Base-by-base conservation (phyloP, 2,113 vertebrate species). In the Myanophis thanlyinensis region DNA sequence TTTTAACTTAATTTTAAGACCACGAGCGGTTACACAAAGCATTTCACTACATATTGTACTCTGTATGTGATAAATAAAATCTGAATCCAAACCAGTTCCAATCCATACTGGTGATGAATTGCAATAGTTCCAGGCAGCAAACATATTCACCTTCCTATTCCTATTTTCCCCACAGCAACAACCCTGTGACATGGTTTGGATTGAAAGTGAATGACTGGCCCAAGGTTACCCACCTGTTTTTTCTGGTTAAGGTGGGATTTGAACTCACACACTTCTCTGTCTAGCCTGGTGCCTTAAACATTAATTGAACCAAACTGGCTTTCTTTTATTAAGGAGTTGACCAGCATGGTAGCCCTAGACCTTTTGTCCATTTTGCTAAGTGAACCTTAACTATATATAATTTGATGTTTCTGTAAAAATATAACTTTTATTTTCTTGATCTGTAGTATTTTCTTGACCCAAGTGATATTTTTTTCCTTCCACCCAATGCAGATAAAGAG, bases 301-400 rank as follows among this genome's bases (percentile, higher is more conserved):
- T 12, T 51, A n/a, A n/a, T n/a, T n/a, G 30, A 11, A 62, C 27
- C 27, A 62, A 35, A n/a, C 1, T 67, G 30, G 30, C 11, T 67
- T 7, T 44, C 18, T 40, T 80, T 44, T 80, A 22, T 9, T 22
- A 80, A 80, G 35, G 18, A 80, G 7, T 73, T 35, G 67, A 73
- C 67, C 7, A 7, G 44, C 18, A 80, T 3, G 35, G 6, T 80
- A 3, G 0, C 15, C 67, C 8, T 7, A 22, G 18, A 44, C 22
- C 18, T 7, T 20, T 25, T n/a, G 20, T 85, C 47, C 85, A 92
- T 52, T 93, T 96, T 95, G 94, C 92, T 91, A 93, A 94, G 90
- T 95, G 94, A 93, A 7, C 2, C 12, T 87, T 93, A 12, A 2
- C 47, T 62, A 59, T 46, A 53, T 47, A 87, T 93, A 67, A 92